A percentile compares a stretch with the other conserved stretches of the same genome.
phyloP scores from a whole-genome alignment of 2,888 invertebrate genomes.

The Rhopalosiphum nymphaeae region DNA sequence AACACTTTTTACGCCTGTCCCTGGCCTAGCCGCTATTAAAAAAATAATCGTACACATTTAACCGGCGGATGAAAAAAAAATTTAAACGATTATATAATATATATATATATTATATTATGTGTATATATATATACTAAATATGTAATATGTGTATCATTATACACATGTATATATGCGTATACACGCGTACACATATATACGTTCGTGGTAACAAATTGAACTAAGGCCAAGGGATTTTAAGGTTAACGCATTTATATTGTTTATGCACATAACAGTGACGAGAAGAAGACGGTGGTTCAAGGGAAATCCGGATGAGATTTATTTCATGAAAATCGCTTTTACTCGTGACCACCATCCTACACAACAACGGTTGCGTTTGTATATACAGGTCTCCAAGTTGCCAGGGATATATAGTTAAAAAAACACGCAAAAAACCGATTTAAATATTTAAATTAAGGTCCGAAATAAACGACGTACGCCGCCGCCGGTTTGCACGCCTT shows the following conservation, averaged over 20 bases:
- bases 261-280: conserved; percentile 21
- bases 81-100: not conserved
- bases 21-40: not conserved
- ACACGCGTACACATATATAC: not conserved
- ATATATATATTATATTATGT: not conserved
- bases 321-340: conserved; percentile 39
- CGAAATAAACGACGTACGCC: not conserved
- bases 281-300: not conserved
- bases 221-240: conserved; percentile 30
- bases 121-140: not conserved
- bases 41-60: conserved; percentile 39
- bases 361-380: not conserved
- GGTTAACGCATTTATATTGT: conserved; percentile 44
- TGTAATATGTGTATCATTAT: not conserved
- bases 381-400: not conserved
- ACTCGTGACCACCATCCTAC: not conserved
- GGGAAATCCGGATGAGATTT: conserved; percentile 39
- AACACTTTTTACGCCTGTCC: not conserved
- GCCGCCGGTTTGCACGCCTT: not conserved
- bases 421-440: conserved; percentile 14
- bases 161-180: not conserved
- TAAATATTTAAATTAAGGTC: conserved; percentile 44
- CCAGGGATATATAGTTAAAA: not conserved
- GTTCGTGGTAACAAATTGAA: conserved; percentile 27
- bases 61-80: not conserved